Percentiles rank a stretch among this genome's conserved stretches.
Conservation (phyloP, 2,113 vertebrate genomes). For the Vombatus ursinus region DNA sequence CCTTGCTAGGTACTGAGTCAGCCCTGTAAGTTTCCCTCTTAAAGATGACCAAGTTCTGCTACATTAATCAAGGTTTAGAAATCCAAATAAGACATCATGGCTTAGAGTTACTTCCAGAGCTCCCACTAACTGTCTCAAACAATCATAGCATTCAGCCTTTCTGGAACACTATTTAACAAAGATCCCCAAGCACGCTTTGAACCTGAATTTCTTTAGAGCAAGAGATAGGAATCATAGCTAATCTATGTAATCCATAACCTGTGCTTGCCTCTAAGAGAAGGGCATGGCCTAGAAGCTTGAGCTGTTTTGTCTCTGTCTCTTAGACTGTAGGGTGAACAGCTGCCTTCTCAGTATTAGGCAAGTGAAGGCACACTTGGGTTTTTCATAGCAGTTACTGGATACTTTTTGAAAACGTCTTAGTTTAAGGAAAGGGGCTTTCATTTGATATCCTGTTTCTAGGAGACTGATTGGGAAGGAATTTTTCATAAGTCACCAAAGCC, state of each 20-base stretch:
- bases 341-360: neutral
- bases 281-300: neutral
- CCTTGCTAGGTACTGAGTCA: conserved; percentile 13
- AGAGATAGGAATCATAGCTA: neutral
- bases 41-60: conserved; percentile 51
- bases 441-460: conserved; percentile 69
- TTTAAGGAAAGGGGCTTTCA: conserved; percentile 71
- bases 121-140: conserved; percentile 15
- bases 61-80: conserved; percentile 45
- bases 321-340: neutral
- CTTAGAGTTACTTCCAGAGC: conserved; percentile 44
- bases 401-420: conserved; percentile 59
- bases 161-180: neutral
- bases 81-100: conserved; percentile 51
- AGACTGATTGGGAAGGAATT: conserved; percentile 71
- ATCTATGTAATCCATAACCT: neutral
- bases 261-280: neutral
- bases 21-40: neutral
- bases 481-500: conserved; percentile 65
- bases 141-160: conserved; percentile 41
- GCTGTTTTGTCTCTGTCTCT: neutral
- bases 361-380: conserved; percentile 23
- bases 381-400: conserved; percentile 40
- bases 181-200: neutral
- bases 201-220: neutral